Evolutionary conservation across 2,113 vertebrate species (phyloP).

Genomic region (Zosterops borbonicus): DNA sequence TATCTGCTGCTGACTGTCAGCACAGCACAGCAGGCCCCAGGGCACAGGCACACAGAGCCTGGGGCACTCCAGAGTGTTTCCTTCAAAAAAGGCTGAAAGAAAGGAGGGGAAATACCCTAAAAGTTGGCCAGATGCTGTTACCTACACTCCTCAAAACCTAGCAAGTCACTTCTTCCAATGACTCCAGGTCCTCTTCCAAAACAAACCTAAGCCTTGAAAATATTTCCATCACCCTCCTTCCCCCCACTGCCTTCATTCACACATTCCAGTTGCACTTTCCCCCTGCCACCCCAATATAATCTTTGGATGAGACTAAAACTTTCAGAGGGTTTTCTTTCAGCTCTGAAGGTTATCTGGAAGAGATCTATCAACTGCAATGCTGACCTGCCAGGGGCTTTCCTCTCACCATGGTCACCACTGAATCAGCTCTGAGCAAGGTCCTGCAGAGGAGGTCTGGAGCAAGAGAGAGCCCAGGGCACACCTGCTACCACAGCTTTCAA

Average conservation of each 20-base stretch:
- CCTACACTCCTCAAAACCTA: neutral
- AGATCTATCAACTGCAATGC: neutral
- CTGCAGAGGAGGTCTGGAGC: neutral
- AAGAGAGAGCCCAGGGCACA: rapidly evolving
- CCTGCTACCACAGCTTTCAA: neutral
- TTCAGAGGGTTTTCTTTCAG: neutral
- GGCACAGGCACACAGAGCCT: neutral
- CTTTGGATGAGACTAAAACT: neutral
- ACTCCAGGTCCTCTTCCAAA: neutral
- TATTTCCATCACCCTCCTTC: neutral
- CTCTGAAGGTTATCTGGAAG: neutral
- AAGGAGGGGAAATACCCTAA: neutral
- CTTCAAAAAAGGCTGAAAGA: rapidly evolving
- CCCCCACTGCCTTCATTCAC: neutral
- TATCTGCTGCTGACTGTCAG: neutral
- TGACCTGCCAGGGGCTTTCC: neutral
- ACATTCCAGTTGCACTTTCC: neutral
- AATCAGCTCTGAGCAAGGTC: neutral
- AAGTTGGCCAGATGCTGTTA: neutral
- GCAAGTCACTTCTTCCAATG: neutral
- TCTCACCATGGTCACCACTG: neutral
- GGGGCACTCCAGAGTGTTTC: neutral
- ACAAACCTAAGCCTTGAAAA: neutral
- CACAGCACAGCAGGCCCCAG: neutral
- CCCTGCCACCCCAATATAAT: neutral